Evolutionary conservation across 2,113 vertebrate genomes (phyloP).

Genomic region (Sebastes fasciatus): DNA sequence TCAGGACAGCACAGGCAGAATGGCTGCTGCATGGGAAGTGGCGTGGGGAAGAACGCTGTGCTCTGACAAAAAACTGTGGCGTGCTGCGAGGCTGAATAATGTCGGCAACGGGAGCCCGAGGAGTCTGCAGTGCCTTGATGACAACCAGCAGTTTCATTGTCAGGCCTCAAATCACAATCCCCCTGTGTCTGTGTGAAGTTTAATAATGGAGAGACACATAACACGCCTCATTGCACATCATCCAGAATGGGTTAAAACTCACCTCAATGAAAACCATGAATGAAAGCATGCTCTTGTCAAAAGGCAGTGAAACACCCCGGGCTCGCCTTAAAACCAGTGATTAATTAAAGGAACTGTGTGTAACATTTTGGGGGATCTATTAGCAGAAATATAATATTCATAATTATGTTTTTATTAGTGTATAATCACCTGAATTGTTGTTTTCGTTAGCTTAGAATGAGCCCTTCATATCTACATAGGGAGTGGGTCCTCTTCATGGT

Average conservation of each 20-base stretch:
- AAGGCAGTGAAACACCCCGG: not conserved
- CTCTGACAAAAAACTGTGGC: conserved; percentile 37
- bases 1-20: conserved; percentile 53
- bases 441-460: too few relatives aligned
- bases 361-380: too few relatives aligned
- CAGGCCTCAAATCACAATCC: conserved; percentile 43
- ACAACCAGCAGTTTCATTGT: conserved; percentile 53
- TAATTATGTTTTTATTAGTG: too few relatives aligned
- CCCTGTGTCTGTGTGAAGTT: conserved; percentile 11
- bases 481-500: too few relatives aligned
- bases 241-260: not conserved
- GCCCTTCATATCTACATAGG: too few relatives aligned
- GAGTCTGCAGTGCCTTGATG: conserved; percentile 37
- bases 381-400: too few relatives aligned
- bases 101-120: conserved; percentile 4
- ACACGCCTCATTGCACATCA: conserved; percentile 1
- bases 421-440: too few relatives aligned
- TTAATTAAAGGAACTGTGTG: too few relatives aligned
- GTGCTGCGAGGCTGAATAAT: conserved; percentile 55
- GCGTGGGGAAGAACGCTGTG: conserved; percentile 16
- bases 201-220: conserved; percentile 12
- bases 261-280: not conserved
- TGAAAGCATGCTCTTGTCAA: not conserved
- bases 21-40: conserved; percentile 43
- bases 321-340: not conserved